Evolutionary conservation across 2,888 invertebrate genomes (phyloP).

Genomic region (Globia sparganii): DNA sequence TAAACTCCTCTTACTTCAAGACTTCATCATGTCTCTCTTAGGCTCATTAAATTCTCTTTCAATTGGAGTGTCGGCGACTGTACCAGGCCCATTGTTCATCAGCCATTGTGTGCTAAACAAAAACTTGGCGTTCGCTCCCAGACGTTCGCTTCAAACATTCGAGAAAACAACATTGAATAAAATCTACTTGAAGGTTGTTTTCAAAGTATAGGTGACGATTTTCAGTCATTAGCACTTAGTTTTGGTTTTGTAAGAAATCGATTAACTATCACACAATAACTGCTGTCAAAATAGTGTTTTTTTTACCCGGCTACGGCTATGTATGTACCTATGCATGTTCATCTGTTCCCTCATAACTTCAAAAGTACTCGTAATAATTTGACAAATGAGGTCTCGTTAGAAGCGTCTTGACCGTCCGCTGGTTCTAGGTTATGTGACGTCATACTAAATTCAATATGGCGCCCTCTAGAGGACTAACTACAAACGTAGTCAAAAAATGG

Average conservation of each 20-base stretch:
- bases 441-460: no score
- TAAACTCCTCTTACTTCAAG: constrained; percentile 17
- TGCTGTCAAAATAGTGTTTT: background rate
- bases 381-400: no score
- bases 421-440: no score
- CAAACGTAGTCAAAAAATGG: no score
- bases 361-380: no score
- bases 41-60: constrained; percentile 56
- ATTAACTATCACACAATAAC: background rate
- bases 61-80: constrained; percentile 46
- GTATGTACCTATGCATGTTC: no score
- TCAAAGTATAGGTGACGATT: background rate
- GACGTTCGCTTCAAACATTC: constrained; percentile 44
- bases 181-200: constrained; percentile 7
- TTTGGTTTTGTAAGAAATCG: background rate
- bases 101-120: constrained; percentile 58
- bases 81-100: constrained; percentile 56
- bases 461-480: no score
- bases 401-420: no score
- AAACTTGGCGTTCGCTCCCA: constrained; percentile 49
- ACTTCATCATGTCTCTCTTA: constrained; percentile 15
- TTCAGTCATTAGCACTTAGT: background rate
- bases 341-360: no score
- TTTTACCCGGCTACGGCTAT: no score
- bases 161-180: constrained; percentile 37